These are phyloP conservation scores for Augiades crinisus DNA, from an alignment of 2,888 invertebrate species.

Conservation along the genomic window DNA sequence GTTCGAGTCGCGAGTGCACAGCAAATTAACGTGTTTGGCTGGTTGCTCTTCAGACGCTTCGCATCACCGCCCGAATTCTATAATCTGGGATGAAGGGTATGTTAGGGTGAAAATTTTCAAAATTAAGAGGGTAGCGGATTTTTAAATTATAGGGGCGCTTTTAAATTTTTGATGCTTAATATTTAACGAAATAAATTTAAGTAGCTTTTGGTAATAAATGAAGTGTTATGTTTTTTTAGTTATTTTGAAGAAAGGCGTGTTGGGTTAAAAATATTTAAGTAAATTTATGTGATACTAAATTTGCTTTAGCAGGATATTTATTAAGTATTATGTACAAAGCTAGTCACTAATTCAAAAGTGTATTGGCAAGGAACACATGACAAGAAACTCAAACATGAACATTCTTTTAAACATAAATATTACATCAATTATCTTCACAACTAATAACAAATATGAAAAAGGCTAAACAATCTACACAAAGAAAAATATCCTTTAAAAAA, in stretches of 20 bases:
- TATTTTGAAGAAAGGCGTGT: no score
- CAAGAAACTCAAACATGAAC: no score
- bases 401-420: no score
- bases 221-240: no score
- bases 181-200: not conserved
- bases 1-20: not conserved
- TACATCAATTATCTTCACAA: no score
- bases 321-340: no score
- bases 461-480: not conserved
- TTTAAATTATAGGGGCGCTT: not conserved
- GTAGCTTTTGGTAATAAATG: not conserved
- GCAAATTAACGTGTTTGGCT: slow-evolving; percentile 16
- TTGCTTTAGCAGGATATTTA: no score
- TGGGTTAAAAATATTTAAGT: no score
- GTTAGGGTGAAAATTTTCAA: slow-evolving; percentile 18
- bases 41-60: slow-evolving; percentile 22
- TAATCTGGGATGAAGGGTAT: slow-evolving; percentile 5
- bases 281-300: no score
- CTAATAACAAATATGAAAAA: not conserved
- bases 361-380: no score
- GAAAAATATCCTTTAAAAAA: not conserved
- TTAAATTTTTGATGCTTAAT: not conserved
- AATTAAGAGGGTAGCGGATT: not conserved
- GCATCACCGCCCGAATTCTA: slow-evolving; percentile 20
- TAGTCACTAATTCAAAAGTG: no score